These are phyloP conservation scores for Periparus ater DNA, from an alignment of 2,797 vertebrate species.

Conservation along the genomic window DNA sequence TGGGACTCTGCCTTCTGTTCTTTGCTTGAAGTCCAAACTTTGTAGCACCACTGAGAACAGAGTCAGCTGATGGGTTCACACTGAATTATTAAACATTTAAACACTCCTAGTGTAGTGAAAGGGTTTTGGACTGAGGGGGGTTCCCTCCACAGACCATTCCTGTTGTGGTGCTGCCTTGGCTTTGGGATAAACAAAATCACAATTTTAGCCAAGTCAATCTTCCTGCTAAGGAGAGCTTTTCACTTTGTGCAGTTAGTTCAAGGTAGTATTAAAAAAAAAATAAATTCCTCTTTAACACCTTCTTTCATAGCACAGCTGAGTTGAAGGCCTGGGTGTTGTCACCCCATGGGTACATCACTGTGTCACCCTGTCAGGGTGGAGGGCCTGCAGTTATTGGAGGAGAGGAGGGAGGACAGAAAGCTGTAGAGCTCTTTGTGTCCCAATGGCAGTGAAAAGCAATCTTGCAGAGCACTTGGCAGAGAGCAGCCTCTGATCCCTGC, in stretches of 20 bases:
- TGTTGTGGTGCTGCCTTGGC: not conserved
- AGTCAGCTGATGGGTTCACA: not conserved
- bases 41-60: not conserved
- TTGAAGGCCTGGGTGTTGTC: not conserved
- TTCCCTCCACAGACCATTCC: not conserved
- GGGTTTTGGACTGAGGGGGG: not conserved
- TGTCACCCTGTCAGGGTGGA: fast-evolving
- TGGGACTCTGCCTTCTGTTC: not conserved
- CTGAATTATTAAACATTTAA: not conserved
- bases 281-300: not conserved
- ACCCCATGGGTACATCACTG: fast-evolving
- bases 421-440: not conserved
- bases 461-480: not conserved
- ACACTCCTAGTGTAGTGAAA: not conserved
- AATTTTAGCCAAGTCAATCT: not conserved
- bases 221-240: not conserved
- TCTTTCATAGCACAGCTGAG: not conserved
- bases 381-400: not conserved
- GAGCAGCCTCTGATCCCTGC: not conserved
- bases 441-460: not conserved
- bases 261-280: not conserved
- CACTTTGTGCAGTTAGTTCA: not conserved
- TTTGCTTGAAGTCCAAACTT: not conserved
- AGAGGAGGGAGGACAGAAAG: not conserved
- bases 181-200: not conserved